Base-by-base conservation (phyloP, 2,113 vertebrate species). In the Anseranas semipalmata region DNA sequence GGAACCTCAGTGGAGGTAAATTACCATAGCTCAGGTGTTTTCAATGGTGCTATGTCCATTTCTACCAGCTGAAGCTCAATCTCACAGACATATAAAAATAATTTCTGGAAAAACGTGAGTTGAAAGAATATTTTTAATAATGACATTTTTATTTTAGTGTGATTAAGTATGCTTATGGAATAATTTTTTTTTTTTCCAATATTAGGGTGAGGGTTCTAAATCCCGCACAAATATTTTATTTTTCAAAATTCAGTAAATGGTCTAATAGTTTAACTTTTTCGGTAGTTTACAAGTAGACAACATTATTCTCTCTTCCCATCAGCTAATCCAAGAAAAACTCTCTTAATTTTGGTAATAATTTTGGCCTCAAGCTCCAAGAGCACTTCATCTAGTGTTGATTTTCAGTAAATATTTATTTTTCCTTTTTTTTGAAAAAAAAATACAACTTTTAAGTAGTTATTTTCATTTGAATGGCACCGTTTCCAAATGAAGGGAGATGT, bases 141-240 rank as follows among this genome's bases (percentile, higher is more conserved):
- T 37, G 6, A 12, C 4, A 33, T 43, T 8, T 74, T 87, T 56
- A 48, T 82, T 85, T 17, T 78, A 15, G 32, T 55, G 13, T 71
- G 20, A 63, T 52, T 39, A 88, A 56, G 1, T 53, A n/a, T 82
- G 33, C 1, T 48, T 48, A 37, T 22, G 4, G 41, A 73, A 56
- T 65, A 65, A 30, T 33, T 0, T 60, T 60, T 72, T 84, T 1
- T 8, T 76, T 84, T 1, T 8, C 73, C 65, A 65, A 12, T 33
- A 65, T 56, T n/a, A 27, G 9, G 25, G 37, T 56, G 32, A 27
- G 9, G 25, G 37, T 28, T 52, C 27, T 56, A 65, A 76, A 55
- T 46, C 8, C 5, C 5, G 1, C 7, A 16, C 1, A 76, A 63
- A 82, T 55, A 55, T 0, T 24, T 46, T 37, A 7, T 1, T 83